Evolutionary conservation across 2,888 invertebrate genomes (phyloP).

Genomic region (Brenthis daphne): DNA sequence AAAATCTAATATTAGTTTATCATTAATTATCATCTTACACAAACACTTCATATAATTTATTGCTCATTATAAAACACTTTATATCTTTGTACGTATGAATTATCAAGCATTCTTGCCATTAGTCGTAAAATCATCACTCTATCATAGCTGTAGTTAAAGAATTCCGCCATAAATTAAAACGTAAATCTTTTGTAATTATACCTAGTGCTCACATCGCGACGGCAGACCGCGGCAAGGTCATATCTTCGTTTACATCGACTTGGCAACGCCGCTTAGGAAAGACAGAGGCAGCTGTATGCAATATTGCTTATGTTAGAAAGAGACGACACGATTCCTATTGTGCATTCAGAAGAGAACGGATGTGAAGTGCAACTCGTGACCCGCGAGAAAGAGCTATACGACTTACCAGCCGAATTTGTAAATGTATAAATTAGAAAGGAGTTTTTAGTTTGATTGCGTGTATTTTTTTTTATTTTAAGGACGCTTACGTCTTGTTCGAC

Average conservation of each 20-base stretch:
- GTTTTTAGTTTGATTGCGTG: slow-evolving; percentile 25
- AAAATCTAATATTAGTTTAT: neutral
- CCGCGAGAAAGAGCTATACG: slow-evolving; percentile 71
- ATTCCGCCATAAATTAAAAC: slow-evolving; percentile 47
- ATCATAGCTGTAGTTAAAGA: slow-evolving; percentile 40
- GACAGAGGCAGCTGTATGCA: slow-evolving; percentile 48
- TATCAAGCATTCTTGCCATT: slow-evolving; percentile 17
- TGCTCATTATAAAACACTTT: slow-evolving; percentile 7
- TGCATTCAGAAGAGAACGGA: slow-evolving; percentile 77
- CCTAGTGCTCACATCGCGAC: slow-evolving; percentile 54
- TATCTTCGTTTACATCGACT: slow-evolving; percentile 47
- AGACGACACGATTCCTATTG: slow-evolving; percentile 64
- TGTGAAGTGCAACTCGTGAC: slow-evolving; percentile 73
- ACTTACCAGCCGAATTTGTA: slow-evolving; percentile 61
- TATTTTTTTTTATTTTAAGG: slow-evolving; percentile 26
- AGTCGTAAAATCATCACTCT: slow-evolving; percentile 35
- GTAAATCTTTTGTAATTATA: slow-evolving; percentile 60
- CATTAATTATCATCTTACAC: neutral
- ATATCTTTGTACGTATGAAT: slow-evolving; percentile 12
- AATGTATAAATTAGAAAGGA: slow-evolving; percentile 72
- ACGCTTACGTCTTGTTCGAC: neutral
- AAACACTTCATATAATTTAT: slow-evolving; percentile 9
- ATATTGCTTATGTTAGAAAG: slow-evolving; percentile 44
- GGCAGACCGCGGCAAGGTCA: slow-evolving; percentile 72
- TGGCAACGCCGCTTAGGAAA: slow-evolving; percentile 66